phyloP scores from a whole-genome alignment of 2,113 vertebrate species.

The Eulemur macaco region DNA sequence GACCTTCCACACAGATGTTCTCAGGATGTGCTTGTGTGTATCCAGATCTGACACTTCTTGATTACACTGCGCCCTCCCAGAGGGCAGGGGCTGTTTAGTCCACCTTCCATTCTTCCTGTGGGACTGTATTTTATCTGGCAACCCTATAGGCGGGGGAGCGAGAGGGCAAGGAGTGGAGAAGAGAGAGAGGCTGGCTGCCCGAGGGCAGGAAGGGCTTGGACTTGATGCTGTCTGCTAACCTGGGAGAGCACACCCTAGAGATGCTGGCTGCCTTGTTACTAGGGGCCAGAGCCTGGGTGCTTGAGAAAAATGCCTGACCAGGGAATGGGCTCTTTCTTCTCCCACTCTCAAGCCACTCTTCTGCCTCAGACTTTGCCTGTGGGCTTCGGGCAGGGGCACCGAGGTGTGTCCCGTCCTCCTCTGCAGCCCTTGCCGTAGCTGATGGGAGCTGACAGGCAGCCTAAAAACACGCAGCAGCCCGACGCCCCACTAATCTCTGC shows the following conservation, averaged over 20 bases:
- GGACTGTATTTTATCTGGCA: background rate
- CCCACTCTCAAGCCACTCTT: background rate
- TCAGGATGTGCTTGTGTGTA: background rate
- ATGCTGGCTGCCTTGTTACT: slow-evolving; percentile 56
- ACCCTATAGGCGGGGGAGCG: background rate
- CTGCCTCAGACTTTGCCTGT: background rate
- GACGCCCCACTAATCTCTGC: slow-evolving; percentile 75
- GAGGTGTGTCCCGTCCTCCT: slow-evolving; percentile 76
- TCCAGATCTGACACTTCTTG: background rate
- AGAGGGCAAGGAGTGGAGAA: background rate
- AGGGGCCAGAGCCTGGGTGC: slow-evolving; percentile 68
- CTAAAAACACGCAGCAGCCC: slow-evolving; percentile 77
- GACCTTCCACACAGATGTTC: background rate
- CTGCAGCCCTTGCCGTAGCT: slow-evolving; percentile 63
- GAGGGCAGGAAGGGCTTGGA: background rate
- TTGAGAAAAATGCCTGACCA: slow-evolving; percentile 76
- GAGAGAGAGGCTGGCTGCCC: background rate
- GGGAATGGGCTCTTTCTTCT: slow-evolving; percentile 69
- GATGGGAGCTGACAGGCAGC: slow-evolving; percentile 84
- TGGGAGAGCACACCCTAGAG: slow-evolving; percentile 45
- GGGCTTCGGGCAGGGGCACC: slow-evolving; percentile 48
- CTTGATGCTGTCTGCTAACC: slow-evolving; percentile 60
- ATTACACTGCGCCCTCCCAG: background rate
- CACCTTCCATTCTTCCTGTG: background rate
- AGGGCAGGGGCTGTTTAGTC: background rate